Evolutionary conservation across 2,113 vertebrate species (phyloP).

Genomic region (Gallinago jamesoni): DNA sequence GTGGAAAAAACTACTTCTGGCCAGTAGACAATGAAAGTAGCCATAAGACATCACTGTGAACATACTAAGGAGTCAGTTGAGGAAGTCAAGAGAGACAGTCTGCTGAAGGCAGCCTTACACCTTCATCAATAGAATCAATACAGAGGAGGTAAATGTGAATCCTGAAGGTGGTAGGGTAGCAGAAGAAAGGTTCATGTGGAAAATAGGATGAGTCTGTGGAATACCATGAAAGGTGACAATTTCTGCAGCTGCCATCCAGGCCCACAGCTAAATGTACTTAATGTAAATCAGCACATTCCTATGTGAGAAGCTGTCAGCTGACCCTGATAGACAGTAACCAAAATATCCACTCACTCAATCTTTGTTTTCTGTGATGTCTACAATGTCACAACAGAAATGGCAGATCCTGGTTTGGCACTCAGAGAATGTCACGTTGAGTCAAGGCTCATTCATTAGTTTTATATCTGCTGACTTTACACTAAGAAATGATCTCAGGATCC

Average conservation of each 20-base stretch:
- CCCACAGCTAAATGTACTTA: background rate
- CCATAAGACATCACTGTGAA: background rate
- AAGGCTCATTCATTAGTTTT: background rate
- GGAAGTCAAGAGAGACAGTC: background rate
- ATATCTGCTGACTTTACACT: background rate
- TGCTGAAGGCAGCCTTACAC: background rate
- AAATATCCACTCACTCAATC: background rate
- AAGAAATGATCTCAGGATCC: background rate
- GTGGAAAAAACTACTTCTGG: background rate
- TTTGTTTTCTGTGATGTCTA: background rate
- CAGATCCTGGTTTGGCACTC: background rate
- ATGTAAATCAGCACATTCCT: background rate
- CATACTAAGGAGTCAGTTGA: background rate
- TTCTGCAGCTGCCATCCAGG: background rate
- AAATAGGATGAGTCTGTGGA: background rate
- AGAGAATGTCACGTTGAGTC: background rate
- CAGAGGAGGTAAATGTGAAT: background rate
- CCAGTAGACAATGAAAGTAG: background rate
- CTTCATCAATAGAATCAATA: background rate
- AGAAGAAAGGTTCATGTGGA: background rate
- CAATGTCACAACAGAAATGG: background rate
- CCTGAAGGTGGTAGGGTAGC: background rate
- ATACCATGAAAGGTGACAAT: background rate
- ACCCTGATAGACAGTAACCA: background rate
- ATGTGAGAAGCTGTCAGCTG: background rate